Conservation (phyloP, 2,797 vertebrate genomes). For the Margarornis squamiger region DNA sequence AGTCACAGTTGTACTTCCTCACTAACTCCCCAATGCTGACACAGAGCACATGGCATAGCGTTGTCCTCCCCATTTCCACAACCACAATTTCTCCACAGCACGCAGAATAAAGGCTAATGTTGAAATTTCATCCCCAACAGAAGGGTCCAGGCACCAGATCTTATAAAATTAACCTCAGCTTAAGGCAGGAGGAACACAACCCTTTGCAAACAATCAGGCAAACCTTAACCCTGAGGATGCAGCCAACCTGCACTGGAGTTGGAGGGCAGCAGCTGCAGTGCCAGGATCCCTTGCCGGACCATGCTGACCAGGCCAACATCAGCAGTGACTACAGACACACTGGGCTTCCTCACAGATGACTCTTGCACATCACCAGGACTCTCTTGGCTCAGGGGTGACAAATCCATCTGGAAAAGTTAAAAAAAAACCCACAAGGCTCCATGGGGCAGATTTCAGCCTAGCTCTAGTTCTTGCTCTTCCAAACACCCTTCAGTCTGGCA, state of each 20-base stretch:
- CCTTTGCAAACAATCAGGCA: not conserved
- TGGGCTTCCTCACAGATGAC: conserved; percentile 78
- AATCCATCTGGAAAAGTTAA: conserved; percentile 73
- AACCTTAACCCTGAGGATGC: not conserved
- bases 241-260: conserved; percentile 93
- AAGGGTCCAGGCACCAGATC: not conserved
- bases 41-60: rapidly evolving
- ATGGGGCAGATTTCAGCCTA: not conserved
- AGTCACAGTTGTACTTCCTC: not conserved
- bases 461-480: not conserved
- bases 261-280: conserved; percentile 91
- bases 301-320: conserved; percentile 96
- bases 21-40: not conserved
- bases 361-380: conserved; percentile 74
- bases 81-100: too few relatives aligned
- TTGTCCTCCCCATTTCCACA: not conserved
- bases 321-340: conserved; percentile 91
- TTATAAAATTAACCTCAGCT: not conserved
- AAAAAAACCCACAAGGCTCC: not conserved
- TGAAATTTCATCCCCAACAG: not conserved
- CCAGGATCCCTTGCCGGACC: conserved; percentile 95
- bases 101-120: not conserved
- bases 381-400: conserved; percentile 69
- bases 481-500: not conserved
- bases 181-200: not conserved